phyloP scores from a whole-genome alignment of 2,888 invertebrate species.

The Pristionchus fissidentatus region DNA sequence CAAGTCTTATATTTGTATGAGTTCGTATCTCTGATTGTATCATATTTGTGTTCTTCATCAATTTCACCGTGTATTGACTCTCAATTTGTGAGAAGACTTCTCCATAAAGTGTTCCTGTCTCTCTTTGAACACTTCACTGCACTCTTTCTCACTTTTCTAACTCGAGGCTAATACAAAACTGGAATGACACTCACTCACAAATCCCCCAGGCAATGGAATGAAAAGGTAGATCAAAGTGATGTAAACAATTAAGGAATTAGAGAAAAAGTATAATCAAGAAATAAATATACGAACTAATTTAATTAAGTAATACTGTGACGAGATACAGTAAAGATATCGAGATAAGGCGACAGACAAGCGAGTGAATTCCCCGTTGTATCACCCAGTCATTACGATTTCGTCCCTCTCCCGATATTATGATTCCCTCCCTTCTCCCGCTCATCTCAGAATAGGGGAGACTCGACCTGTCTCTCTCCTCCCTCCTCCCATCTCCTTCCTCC shows the following conservation, averaged over 20 bases:
- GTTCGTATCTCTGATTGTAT: background rate
- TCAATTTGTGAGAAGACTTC: constrained; percentile 13
- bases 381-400: background rate
- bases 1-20: constrained; percentile 1
- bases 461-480: constrained; percentile 36
- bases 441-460: constrained; percentile 38
- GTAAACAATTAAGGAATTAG: too few relatives aligned
- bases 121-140: constrained; percentile 40
- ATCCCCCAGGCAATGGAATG: background rate
- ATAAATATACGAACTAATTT: too few relatives aligned
- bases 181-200: background rate
- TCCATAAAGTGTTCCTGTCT: constrained; percentile 21
- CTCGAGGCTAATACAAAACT: constrained; percentile 30
- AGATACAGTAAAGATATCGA: background rate
- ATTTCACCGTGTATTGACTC: background rate
- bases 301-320: background rate
- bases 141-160: background rate
- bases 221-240: constrained; percentile 22
- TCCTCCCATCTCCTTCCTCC: background rate
- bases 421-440: too few relatives aligned
- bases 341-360: background rate
- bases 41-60: background rate
- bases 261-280: background rate
- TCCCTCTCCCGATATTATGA: constrained; percentile 28
- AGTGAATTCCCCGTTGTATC: background rate